Evolutionary conservation across 1,140 invertebrate genomes (phyloP).

Genomic region (Platyscapa corneri): DNA sequence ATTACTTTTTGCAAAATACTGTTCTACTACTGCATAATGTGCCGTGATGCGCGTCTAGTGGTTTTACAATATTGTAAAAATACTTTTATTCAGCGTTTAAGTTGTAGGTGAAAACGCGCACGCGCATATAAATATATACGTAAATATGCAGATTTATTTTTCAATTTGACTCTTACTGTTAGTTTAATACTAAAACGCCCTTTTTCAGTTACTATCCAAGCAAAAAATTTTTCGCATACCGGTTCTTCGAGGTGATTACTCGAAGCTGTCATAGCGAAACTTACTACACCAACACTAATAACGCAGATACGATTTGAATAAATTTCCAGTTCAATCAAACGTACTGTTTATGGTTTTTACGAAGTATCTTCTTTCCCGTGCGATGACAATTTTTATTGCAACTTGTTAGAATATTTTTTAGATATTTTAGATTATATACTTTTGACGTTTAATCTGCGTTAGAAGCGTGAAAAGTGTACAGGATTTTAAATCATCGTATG

Average conservation of each 20-base stretch:
- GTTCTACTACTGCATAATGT: neutral
- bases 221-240: neutral
- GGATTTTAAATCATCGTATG: too few relatives aligned
- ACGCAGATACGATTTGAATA: neutral
- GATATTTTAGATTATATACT: neutral
- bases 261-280: neutral
- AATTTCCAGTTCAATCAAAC: neutral
- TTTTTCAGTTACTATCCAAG: neutral
- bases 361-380: neutral
- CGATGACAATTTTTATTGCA: neutral
- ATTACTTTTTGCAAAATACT: neutral
- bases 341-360: neutral
- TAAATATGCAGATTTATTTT: neutral
- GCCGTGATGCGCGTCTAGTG: neutral
- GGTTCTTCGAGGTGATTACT: neutral
- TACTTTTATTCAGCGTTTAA: neutral
- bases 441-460: too few relatives aligned
- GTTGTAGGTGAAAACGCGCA: neutral
- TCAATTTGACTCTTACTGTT: neutral
- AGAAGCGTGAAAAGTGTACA: too few relatives aligned
- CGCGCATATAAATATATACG: too few relatives aligned
- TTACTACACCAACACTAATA: neutral
- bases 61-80: neutral
- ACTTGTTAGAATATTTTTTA: neutral
- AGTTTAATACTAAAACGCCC: neutral